A percentile compares a stretch with the other conserved stretches of the same genome.
phyloP scores from a whole-genome alignment of 2,888 invertebrate species.

The Chorisops tibialis region DNA sequence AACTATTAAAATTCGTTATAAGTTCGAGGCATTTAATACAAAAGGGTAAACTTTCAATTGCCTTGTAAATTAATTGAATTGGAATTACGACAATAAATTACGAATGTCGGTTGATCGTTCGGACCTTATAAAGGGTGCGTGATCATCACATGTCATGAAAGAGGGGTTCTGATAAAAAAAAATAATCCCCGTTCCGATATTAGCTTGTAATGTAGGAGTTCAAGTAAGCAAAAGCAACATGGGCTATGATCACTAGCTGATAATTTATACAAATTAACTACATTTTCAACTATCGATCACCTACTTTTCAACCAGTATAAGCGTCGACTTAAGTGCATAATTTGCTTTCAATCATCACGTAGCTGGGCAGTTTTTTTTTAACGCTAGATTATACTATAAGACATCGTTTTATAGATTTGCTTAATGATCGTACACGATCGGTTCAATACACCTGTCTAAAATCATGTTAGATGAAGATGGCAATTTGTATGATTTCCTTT shows the following conservation, averaged over 20 bases:
- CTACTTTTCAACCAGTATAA: neutral
- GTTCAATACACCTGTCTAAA: slow-evolving; percentile 1
- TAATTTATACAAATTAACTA: neutral
- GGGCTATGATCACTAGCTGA: no score
- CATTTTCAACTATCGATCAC: slow-evolving; percentile 1
- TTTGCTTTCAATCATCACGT: slow-evolving; percentile 1
- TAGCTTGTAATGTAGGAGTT: no score
- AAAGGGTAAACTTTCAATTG: slow-evolving; percentile 31
- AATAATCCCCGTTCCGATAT: neutral
- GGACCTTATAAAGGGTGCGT: neutral
- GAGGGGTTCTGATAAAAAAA: neutral
- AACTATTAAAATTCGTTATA: slow-evolving; percentile 8
- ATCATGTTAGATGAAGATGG: slow-evolving; percentile 11
- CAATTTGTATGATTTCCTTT: slow-evolving; percentile 21
- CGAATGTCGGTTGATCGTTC: neutral
- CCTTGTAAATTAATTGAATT: slow-evolving; percentile 31
- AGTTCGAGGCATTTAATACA: neutral
- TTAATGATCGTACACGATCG: neutral
- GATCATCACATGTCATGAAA: neutral
- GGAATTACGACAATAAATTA: slow-evolving; percentile 31
- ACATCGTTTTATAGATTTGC: neutral
- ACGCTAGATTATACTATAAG: neutral
- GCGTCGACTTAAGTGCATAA: neutral
- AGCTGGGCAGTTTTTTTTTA: neutral
- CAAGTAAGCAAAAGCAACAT: no score